These are phyloP conservation scores for Anhinga anhinga DNA, from an alignment of 2,113 vertebrate species.

Conservation along the genomic window DNA sequence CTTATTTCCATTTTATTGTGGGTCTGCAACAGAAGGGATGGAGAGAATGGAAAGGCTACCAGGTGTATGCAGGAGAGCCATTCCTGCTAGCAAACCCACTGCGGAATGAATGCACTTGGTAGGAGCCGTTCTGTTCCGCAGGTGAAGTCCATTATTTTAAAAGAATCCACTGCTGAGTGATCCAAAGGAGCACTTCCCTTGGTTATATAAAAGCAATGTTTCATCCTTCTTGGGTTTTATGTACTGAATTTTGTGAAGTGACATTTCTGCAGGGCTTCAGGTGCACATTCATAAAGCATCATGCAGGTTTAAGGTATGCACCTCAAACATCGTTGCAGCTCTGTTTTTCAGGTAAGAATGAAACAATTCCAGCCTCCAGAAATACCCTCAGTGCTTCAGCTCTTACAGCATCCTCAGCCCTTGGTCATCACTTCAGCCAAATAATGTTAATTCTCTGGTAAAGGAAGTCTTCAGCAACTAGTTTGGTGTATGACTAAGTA, in stretches of 20 bases:
- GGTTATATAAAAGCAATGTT: not conserved
- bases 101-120: not conserved
- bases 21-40: not conserved
- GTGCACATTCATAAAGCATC: fast-evolving
- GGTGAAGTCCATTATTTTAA: slow-evolving; percentile 30
- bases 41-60: not conserved
- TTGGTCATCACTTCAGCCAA: not conserved
- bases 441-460: not conserved
- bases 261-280: not conserved
- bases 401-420: not conserved
- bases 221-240: not conserved
- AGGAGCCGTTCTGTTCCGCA: slow-evolving; percentile 7
- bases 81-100: not conserved
- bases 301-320: not conserved
- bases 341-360: not conserved
- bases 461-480: not conserved
- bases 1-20: not conserved
- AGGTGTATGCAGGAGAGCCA: not conserved
- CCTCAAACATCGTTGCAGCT: not conserved
- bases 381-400: not conserved
- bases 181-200: not conserved
- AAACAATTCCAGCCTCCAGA: not conserved
- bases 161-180: not conserved
- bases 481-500: not conserved
- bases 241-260: not conserved